phyloP scores from a whole-genome alignment of 2,797 vertebrate species.

The Clarias fuscus region DNA sequence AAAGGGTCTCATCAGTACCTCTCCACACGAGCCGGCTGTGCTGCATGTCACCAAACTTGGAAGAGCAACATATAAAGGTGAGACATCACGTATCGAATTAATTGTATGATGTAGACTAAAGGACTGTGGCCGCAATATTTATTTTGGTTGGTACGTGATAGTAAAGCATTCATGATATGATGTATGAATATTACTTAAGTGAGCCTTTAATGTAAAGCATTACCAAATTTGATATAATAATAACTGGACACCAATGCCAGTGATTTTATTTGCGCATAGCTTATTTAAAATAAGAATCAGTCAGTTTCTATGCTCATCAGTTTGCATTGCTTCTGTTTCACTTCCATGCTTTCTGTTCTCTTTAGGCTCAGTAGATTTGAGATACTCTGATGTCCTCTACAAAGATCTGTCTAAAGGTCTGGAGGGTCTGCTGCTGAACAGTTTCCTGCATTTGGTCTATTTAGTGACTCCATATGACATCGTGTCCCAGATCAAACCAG shows the following conservation, averaged over 20 bases:
- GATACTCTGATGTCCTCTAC: constrained; percentile 81
- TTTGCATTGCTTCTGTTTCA: neutral
- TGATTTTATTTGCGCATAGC: neutral
- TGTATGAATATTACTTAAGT: neutral
- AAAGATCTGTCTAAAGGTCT: constrained; percentile 86
- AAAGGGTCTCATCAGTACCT: constrained; percentile 71
- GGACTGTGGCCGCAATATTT: too few relatives aligned
- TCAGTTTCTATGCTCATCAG: neutral
- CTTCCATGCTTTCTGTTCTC: constrained; percentile 32
- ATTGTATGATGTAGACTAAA: neutral
- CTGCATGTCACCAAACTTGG: constrained; percentile 85
- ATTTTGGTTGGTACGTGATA: neutral
- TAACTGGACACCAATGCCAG: neutral
- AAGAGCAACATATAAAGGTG: constrained; percentile 89
- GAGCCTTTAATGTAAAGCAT: neutral
- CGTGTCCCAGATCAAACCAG: constrained; percentile 78
- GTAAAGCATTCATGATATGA: neutral
- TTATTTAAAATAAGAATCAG: neutral
- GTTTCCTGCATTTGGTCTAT: constrained; percentile 87
- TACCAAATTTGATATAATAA: neutral
- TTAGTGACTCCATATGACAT: constrained; percentile 90
- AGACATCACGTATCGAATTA: constrained; percentile 10
- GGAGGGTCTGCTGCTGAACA: constrained; percentile 88
- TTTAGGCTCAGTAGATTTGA: constrained; percentile 88
- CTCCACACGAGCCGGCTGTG: constrained; percentile 26